A percentile compares a stretch with the other conserved stretches of the same genome.
phyloP scores from a whole-genome alignment of 2,113 vertebrate species.

The Ophthalmolycus amberensis region DNA sequence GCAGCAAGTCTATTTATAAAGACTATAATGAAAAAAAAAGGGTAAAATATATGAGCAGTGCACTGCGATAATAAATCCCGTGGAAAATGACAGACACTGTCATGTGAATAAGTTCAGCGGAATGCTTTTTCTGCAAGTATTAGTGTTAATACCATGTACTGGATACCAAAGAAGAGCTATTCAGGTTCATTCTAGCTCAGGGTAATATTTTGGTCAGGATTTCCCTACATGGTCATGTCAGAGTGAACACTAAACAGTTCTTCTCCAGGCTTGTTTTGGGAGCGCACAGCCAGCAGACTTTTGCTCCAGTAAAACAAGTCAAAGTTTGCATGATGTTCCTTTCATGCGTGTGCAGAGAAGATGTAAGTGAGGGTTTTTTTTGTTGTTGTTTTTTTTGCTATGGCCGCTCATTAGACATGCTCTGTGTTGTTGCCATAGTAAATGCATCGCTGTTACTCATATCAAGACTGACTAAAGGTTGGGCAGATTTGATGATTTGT shows the following conservation, averaged over 20 bases:
- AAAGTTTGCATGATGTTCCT: conserved; percentile 33
- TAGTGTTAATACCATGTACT: conserved; percentile 41
- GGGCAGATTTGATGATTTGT: conserved; percentile 73
- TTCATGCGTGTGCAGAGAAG: conserved; percentile 22
- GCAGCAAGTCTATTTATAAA: conserved; percentile 77
- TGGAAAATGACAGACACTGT: conserved; percentile 58
- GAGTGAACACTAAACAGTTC: conserved; percentile 61
- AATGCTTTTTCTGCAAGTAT: conserved; percentile 49
- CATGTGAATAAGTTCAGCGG: conserved; percentile 27
- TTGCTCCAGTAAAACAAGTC: conserved; percentile 54
- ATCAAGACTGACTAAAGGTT: conserved; percentile 43
- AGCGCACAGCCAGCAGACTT: conserved; percentile 39
- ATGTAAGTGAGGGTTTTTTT: conserved; percentile 14
- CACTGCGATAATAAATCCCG: conserved; percentile 51
- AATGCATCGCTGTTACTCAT: conserved; percentile 51
- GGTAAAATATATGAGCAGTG: conserved; percentile 15
- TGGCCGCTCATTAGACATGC: conserved; percentile 39
- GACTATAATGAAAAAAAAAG: conserved; percentile 47
- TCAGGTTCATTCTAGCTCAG: conserved; percentile 74
- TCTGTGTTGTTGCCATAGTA: conserved; percentile 61
- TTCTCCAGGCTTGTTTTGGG: conserved; percentile 57
- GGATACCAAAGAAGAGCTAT: conserved; percentile 51
- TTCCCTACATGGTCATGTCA: conserved; percentile 79
- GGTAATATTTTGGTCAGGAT: conserved; percentile 76
- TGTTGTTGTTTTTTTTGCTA: conserved; percentile 25